Base-by-base conservation (phyloP, 2,113 vertebrate genomes). In the Machaerirhynchus nigripectus region DNA sequence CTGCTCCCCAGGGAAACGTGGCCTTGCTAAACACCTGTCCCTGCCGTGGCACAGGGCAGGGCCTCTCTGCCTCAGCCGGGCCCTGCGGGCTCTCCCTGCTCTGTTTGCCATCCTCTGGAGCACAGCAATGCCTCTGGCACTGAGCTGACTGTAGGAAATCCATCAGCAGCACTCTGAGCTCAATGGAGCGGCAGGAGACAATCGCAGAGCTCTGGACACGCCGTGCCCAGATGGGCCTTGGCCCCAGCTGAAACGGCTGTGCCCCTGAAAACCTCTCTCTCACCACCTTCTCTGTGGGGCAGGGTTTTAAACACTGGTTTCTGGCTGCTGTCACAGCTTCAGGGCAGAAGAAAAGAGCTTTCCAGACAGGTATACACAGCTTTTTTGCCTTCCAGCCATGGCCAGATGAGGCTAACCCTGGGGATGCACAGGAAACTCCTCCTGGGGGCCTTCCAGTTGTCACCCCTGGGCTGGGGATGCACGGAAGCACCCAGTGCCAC, bases 131-230 rank as follows among this genome's bases (percentile, higher is more conserved):
- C 14, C 40, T 84, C 76, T 37, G 76, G 20, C 46, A 57, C 21
- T 46, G 89, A 89, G 87, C 39, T 92, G 82, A 11, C 42, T 81
- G 73, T 7, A 70, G 80, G 35, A 89, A 70, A 91, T 81, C 95
- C 61, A 84, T 91, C 10, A 39, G 50, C 64, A 93, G 28, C 64
- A 35, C 33, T 84, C 13, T 37, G 28, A 84, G 55, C 64, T 86
- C 67, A 15, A 8, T 46, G 64, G 42, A 86, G 73, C 6, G 0
- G n/a, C 64, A 80, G 77, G 71, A 73, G 75, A 44, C 59, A 60
- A 52, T 37, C 35, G 49, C 71, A 92, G 63, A 56, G 56, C 63
- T 88, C 35, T 18, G 93, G 80, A 46, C 47, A 42, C 0, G 0
- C 39, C 11, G 6, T 6, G 13, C 28, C 76, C 44, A 22, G 42